Evolutionary conservation across 2,797 vertebrate species (phyloP).

Genomic region (Bufotes viridis): DNA sequence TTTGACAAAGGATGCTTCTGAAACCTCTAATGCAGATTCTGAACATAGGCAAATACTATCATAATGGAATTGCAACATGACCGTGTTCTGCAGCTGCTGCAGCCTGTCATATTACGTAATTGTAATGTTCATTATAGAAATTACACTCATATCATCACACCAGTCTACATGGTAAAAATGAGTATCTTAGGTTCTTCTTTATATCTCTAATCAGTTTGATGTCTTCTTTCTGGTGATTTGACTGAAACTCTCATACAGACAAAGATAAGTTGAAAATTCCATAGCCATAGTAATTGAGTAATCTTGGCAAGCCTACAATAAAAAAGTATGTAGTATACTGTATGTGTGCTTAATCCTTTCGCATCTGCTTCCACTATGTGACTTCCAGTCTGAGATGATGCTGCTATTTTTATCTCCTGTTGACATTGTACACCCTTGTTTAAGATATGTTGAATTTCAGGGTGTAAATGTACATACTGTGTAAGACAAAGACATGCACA

Average conservation of each 20-base stretch:
- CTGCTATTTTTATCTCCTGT: constrained; percentile 30
- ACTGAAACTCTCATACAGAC: background rate
- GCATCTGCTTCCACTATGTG: constrained; percentile 36
- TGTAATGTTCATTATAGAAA: background rate
- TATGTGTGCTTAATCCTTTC: constrained; percentile 42
- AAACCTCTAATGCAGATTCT: too few relatives aligned
- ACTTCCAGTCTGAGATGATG: constrained; percentile 10
- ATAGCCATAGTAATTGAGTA: background rate
- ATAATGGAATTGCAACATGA: background rate
- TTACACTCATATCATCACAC: background rate
- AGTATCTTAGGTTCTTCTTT: background rate
- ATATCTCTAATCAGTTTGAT: background rate
- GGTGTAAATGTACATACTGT: background rate
- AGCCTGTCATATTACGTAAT: background rate
- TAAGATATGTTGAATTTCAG: constrained; percentile 2
- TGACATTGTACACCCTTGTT: constrained; percentile 49
- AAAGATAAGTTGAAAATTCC: constrained; percentile 7
- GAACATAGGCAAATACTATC: background rate
- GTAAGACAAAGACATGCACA: background rate
- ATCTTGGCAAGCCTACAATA: constrained; percentile 7
- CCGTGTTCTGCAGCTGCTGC: background rate
- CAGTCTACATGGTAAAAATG: too few relatives aligned
- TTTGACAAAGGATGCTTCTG: too few relatives aligned
- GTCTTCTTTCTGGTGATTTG: background rate
- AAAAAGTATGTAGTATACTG: background rate